Conservation (phyloP, 2,888 invertebrate species). For the Crematogaster levior region DNA sequence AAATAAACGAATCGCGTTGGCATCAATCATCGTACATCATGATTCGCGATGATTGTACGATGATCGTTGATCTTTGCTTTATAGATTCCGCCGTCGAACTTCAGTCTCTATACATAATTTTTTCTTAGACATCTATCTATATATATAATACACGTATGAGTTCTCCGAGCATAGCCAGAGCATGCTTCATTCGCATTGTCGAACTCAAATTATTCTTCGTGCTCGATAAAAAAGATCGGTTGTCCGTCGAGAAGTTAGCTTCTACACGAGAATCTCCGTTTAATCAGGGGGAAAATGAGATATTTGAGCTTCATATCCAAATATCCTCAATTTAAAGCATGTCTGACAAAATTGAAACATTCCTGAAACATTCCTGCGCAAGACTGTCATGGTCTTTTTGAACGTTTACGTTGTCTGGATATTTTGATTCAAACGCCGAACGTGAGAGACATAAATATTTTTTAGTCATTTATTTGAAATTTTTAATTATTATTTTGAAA, state of each 20-base stretch:
- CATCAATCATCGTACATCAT: background rate
- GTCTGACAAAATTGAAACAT: background rate
- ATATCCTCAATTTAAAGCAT: background rate
- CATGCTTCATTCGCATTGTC: conserved; percentile 42
- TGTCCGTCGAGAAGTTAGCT: background rate
- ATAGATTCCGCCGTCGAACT: conserved; percentile 55
- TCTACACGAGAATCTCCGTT: background rate
- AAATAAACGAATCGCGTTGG: background rate
- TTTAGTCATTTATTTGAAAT: background rate
- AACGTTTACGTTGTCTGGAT: background rate
- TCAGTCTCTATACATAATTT: conserved; percentile 57
- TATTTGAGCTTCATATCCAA: background rate
- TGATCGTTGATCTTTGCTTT: background rate
- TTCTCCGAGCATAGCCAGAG: conserved; percentile 54
- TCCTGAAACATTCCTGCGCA: background rate
- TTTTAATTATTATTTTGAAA: background rate
- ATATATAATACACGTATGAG: conserved; percentile 66
- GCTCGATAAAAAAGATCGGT: conserved; percentile 7
- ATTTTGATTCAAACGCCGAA: background rate
- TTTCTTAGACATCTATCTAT: conserved; percentile 69
- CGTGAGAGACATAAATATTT: background rate
- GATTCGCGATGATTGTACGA: background rate
- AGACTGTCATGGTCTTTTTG: background rate
- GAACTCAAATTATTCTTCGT: conserved; percentile 41
- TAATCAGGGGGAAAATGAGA: background rate